Base-by-base conservation (phyloP, 2,888 invertebrate species). In the Chromoteleia sp. region DNA sequence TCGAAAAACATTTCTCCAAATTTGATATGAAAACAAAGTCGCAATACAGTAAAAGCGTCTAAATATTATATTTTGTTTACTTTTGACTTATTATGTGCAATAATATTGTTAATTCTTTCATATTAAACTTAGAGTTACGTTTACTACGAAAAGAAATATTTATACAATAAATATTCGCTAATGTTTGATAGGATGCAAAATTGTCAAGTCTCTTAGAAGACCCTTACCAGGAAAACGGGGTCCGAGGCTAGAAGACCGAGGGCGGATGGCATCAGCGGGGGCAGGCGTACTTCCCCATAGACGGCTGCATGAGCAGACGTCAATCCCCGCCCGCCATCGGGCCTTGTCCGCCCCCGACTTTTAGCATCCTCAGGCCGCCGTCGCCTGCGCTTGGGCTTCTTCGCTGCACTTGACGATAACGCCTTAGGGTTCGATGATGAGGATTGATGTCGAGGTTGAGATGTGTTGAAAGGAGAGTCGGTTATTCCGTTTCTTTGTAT, bases 261-360 rank as follows among this genome's bases (percentile, higher is more conserved):
- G 91, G 92, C 92, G 93, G 94, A 93, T 93, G 91, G 89, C 91
- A 91, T 91, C 90, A 93, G 93, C 93, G 94, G 93, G 93, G 94
- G 94, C 93, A 94, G 94, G 93, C 93, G 92, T 56, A 80, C 83
- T 76, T 84, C 83, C 82, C 81, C 85, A 73, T 78, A 84, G 92
- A 93, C 92, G 92, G 90, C 87, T 88, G 91, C 89, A 87, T 88
- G 89, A 88, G 89, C 87, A 88, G 90, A 89, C 88, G 90, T 88
- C 86, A 89, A 88, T 88, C 89, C 89, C 89, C 89, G 90, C 91
- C 90, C 91, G 89, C 89, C 91, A 87, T 88, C 89, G 86, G 89
- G 86, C 88, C 88, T 89, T 85, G 89, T 89, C 91, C 91, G 90
- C 92, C 91, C 91, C 89, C 91, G 90, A 89, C 84, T 88, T 88